phyloP scores from a whole-genome alignment of 2,888 invertebrate species.

The Aphodius sticticus region DNA sequence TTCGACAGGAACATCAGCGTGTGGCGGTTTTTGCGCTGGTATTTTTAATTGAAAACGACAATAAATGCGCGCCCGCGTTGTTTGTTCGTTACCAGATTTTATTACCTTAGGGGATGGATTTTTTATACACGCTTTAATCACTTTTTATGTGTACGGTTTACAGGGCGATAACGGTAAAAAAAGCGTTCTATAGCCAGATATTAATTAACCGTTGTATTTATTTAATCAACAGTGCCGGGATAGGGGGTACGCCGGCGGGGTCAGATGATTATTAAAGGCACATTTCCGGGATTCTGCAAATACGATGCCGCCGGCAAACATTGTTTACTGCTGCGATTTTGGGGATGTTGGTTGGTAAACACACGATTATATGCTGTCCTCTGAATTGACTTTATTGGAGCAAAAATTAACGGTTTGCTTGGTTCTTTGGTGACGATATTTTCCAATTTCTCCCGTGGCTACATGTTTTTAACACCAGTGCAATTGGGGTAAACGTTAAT shows the following conservation, averaged over 20 bases:
- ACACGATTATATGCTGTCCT: too few relatives aligned
- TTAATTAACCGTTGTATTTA: background rate
- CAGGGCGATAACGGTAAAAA: background rate
- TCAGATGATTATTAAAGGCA: background rate
- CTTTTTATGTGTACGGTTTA: constrained; percentile 4
- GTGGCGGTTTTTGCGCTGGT: background rate
- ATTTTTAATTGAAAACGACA: constrained; percentile 4
- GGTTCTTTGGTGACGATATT: too few relatives aligned
- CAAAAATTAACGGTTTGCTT: too few relatives aligned
- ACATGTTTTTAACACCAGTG: too few relatives aligned
- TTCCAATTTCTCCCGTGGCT: too few relatives aligned
- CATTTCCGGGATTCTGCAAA: background rate
- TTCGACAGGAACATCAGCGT: background rate
- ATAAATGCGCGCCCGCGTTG: background rate
- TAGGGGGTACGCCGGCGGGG: background rate
- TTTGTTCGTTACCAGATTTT: background rate
- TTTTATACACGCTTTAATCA: background rate
- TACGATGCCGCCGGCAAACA: background rate
- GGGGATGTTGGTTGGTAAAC: too few relatives aligned
- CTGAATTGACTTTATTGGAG: too few relatives aligned
- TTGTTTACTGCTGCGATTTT: background rate
- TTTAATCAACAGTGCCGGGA: background rate
- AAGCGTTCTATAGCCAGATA: background rate
- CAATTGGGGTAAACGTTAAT: too few relatives aligned
- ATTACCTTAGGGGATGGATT: background rate